Evolutionary conservation across 1,140 invertebrate genomes (phyloP).

Genomic region (Leptinotarsa undecemlineata): DNA sequence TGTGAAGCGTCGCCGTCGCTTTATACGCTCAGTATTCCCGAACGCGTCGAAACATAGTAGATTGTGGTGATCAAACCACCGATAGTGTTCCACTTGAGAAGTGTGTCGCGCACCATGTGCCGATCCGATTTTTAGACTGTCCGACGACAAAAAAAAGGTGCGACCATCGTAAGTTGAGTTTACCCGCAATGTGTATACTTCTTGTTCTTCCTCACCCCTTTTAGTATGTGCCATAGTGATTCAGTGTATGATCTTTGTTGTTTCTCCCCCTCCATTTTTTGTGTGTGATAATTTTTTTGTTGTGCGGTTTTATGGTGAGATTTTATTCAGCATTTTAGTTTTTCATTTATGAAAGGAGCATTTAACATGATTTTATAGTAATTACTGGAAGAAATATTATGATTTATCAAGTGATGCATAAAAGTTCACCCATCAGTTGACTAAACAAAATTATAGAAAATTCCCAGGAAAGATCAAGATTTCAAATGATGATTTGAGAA

Average conservation of each 20-base stretch:
- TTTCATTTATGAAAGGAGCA: too few species aligned
- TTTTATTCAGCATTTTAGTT: neutral
- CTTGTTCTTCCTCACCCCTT: neutral
- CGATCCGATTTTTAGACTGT: neutral
- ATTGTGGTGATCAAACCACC: neutral
- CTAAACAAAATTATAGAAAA: too few species aligned
- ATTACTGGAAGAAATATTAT: too few species aligned
- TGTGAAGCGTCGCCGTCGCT: constrained; percentile 4
- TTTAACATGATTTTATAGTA: too few species aligned
- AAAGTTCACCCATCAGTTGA: too few species aligned
- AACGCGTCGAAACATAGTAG: neutral
- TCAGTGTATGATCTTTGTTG: constrained; percentile 1
- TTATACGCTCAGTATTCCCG: constrained; percentile 1
- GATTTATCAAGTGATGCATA: too few species aligned
- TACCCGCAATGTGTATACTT: constrained; percentile 2
- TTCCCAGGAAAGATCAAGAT: too few species aligned
- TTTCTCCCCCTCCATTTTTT: neutral
- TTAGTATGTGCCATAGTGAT: neutral
- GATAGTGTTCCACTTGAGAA: neutral
- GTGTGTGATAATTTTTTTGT: neutral
- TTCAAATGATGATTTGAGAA: too few species aligned
- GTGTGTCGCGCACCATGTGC: constrained; percentile 1
- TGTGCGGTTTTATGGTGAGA: neutral
- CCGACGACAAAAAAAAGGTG: neutral
- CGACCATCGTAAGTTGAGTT: neutral